Percentiles rank a stretch among this genome's conserved stretches.
These are phyloP conservation scores for Gypaetus barbatus DNA, from an alignment of 2,797 vertebrate species.

Conservation along the genomic window DNA sequence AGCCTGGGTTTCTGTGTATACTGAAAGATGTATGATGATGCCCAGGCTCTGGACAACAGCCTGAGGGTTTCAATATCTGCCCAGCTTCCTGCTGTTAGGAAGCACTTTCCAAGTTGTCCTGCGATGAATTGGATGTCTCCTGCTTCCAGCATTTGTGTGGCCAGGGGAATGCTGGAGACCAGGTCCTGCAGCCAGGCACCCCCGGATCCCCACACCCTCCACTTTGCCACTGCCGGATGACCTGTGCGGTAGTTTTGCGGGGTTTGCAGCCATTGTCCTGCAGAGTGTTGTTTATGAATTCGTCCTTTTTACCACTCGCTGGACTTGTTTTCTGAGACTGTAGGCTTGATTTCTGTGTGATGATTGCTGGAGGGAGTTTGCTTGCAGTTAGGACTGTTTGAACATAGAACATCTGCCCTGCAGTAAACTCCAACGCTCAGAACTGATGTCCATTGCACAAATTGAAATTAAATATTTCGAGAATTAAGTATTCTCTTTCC, in stretches of 20 bases:
- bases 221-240: background rate
- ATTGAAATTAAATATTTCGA: background rate
- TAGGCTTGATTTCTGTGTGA: background rate
- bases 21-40: too few species aligned
- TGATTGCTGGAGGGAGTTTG: background rate
- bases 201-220: rapidly evolving
- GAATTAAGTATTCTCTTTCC: background rate
- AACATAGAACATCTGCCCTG: background rate
- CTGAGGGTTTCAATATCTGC: background rate
- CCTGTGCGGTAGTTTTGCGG: rapidly evolving
- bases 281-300: background rate
- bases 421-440: background rate
- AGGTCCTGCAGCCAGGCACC: too few species aligned
- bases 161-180: background rate
- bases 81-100: background rate
- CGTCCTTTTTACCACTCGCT: background rate
- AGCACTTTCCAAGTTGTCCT: background rate
- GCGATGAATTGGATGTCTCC: background rate
- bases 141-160: background rate
- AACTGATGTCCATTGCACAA: background rate
- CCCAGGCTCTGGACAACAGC: background rate
- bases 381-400: background rate
- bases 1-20: background rate
- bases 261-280: background rate
- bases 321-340: background rate